Conservation (phyloP, 2,113 vertebrate species). For the Oreotrochilus melanogaster region DNA sequence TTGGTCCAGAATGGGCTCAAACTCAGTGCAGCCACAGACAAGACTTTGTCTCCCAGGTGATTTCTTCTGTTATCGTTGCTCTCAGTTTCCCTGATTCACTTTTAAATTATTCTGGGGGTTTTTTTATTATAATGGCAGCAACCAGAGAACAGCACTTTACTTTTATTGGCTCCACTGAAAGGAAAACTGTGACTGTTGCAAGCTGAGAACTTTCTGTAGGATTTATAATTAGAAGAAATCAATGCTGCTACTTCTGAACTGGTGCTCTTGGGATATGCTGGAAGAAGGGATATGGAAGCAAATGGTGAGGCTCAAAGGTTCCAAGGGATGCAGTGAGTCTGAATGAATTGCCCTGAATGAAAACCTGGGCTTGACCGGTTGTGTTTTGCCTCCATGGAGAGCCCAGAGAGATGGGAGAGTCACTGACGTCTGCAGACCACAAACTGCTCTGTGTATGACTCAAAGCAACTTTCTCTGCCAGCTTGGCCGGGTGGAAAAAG, state of each 20-base stretch:
- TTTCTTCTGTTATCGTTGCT: not conserved
- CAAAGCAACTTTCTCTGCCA: not conserved
- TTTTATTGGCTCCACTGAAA: conserved; percentile 30
- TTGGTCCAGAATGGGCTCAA: not conserved
- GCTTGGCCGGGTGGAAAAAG: not conserved
- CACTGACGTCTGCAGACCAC: rapidly evolving
- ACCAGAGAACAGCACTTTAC: conserved; percentile 40
- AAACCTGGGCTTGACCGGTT: not conserved
- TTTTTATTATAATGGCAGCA: conserved; percentile 30
- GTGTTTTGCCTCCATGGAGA: not conserved
- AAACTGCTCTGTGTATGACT: not conserved
- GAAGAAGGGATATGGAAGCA: not conserved
- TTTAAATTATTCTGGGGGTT: conserved; percentile 38
- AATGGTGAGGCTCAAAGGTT: not conserved
- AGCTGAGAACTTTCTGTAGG: conserved; percentile 41
- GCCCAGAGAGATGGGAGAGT: not conserved
- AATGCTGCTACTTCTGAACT: not conserved
- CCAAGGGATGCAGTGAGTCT: not conserved
- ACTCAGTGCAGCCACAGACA: not conserved
- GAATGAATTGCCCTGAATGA: not conserved
- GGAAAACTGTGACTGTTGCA: not conserved
- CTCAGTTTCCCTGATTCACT: conserved; percentile 32
- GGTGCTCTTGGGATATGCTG: not conserved
- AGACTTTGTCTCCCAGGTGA: not conserved
- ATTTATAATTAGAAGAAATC: conserved; percentile 59